Conservation (phyloP, 2,113 vertebrate genomes). For the Osmerus eperlanus region DNA sequence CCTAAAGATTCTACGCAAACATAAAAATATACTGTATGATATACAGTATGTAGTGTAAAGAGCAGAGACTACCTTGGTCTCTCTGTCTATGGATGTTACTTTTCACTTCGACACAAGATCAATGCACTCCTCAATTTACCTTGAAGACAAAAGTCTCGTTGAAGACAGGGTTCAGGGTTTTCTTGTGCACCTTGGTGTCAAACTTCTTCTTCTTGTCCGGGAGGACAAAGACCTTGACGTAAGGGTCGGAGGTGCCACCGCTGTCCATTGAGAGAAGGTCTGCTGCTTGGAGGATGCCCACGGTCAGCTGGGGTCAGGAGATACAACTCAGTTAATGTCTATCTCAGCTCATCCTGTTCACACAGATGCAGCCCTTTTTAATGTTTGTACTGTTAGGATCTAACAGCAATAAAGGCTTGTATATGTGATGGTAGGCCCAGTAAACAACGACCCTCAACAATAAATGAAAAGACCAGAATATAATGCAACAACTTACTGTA, state of each 20-base stretch:
- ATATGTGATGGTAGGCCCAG: no score
- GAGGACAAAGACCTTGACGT: constrained; percentile 93
- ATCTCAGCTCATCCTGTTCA: background rate
- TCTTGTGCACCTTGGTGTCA: constrained; percentile 97
- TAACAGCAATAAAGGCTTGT: no score
- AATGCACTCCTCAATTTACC: constrained; percentile 60
- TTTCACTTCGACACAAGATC: no score
- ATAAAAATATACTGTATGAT: no score
- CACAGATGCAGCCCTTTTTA: background rate
- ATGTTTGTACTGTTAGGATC: no score
- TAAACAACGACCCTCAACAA: background rate
- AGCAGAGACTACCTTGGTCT: no score
- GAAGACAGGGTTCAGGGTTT: constrained; percentile 94
- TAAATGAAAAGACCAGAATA: background rate
- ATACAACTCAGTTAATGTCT: background rate
- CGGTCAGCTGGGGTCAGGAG: constrained; percentile 77
- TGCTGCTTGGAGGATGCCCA: constrained; percentile 93
- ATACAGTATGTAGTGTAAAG: no score
- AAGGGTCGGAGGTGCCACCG: constrained; percentile 94
- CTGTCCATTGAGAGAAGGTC: constrained; percentile 95
- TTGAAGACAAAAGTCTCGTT: constrained; percentile 96
- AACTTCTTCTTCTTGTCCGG: constrained; percentile 98
- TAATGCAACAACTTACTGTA: background rate
- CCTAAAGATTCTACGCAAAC: no score
- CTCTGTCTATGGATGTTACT: no score